phyloP scores from a whole-genome alignment of 2,888 invertebrate genomes.

The Tenthredo amoena region DNA sequence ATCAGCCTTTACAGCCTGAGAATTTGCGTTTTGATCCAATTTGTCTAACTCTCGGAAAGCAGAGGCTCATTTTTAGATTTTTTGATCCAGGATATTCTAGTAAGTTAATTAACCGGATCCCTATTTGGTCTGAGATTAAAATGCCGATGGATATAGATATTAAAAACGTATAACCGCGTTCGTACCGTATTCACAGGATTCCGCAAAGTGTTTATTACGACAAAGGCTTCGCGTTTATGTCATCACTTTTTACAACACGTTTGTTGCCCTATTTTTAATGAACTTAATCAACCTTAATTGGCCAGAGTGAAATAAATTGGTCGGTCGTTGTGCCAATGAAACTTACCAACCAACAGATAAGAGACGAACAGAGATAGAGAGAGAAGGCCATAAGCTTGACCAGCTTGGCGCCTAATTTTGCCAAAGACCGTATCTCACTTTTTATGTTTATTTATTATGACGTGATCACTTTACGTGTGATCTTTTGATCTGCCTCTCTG shows the following conservation, averaged over 20 bases:
- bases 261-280: conserved; percentile 51
- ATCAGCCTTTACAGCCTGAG: not conserved
- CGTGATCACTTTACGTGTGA: not conserved
- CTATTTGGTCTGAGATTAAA: not conserved
- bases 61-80: not conserved
- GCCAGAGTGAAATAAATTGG: conserved; percentile 61
- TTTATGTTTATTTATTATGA: conserved; percentile 13
- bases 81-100: not conserved
- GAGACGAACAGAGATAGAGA: not conserved
- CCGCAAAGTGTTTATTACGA: not conserved
- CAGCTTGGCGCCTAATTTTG: conserved; percentile 43
- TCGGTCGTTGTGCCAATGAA: conserved; percentile 54
- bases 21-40: conserved; percentile 9
- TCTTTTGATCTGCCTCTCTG: not conserved
- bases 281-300: conserved; percentile 55
- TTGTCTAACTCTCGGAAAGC: not conserved
- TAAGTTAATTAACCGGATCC: not conserved
- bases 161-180: not conserved
- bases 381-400: not conserved
- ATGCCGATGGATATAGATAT: not conserved
- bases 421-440: conserved; percentile 3
- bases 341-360: conserved; percentile 39
- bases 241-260: conserved; percentile 45
- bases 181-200: not conserved
- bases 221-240: conserved; percentile 26